Evolutionary conservation across 2,888 invertebrate species (phyloP), one percentile per base, ranked within the genome.

Genomic region (Meghimatium bilineatum): DNA sequence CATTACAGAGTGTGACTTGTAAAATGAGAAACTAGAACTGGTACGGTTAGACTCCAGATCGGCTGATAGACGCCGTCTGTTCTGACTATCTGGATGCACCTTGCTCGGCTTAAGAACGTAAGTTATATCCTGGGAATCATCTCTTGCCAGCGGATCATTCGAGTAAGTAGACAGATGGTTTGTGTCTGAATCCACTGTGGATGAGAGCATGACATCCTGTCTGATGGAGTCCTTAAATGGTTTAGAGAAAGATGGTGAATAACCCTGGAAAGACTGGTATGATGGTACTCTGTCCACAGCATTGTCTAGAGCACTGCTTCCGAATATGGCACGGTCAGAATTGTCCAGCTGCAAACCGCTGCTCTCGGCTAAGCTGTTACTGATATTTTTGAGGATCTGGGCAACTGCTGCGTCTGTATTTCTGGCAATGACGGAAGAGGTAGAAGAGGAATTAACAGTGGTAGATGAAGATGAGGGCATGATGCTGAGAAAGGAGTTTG

Each of bases 1-100:
- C 26, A 36, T 67, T 17, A 80, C 79, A 12, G 6, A 5, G 76
- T 86, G 83, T 36, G 82, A 69, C 52, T 82, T 52, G 60, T 83
- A n/a, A 44, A 38, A 69, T 63, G 75, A 63, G 29, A 72, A 82
- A 20, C 77, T 69, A 56, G 85, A 71, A 34, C 80, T 76, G 29
- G 79, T 85, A 26, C 76, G 78, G 29, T 75, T 69, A 14, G 67
- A 80, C 44, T 86, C 86, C 23, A 86, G 60, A 75, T 86, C 85
- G 8, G 86, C 88, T 34, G 91, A 91, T 60, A 91, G 88, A 85
- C 91, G 88, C 20, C 91, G 86, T 84, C 89, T 90, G 67, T 56
- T 78, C 63, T 79, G 71, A 32, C 49, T 49, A 74, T 78, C 78
- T 26, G 56, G 5, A 10, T 67, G 80, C 20, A 75, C 29, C 23